Evolutionary conservation across 2,888 invertebrate species (phyloP), one percentile per base, ranked within the genome.

Genomic region (Heliconius charithonia): DNA sequence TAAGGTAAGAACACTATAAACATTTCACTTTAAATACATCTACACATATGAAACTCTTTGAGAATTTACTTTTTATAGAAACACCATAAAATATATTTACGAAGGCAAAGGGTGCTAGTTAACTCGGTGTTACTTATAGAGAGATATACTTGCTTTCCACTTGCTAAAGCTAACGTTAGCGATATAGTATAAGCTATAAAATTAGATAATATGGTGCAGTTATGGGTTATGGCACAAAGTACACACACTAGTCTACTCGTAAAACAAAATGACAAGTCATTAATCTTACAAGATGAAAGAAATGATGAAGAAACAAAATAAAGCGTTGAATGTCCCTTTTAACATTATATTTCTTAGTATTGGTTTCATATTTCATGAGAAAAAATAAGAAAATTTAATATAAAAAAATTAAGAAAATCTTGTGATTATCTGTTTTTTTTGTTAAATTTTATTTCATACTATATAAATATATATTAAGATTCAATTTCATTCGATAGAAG

Each of bases 31-130:
- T 29, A 73, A 77, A 66, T 10, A n/a, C 45, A 41, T 78, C 41
- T 41, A 32, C 45, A 77, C 77, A 41, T 66, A 37, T 19, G 59
- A 45, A 63, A 63, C 63, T 37, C 59, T 25, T 66, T 19, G 56
- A 67, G 56, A 67, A 73, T 78, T 73, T 67, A 59, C 62, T 73
- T 73, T 78, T 78, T 78, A 73, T 78, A 78, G 77, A 78, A 73
- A n/a, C 66, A 56, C 59, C 67, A 59, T 78, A 73, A 78, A 78
- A 66, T 78, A 66, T 73, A 51, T 77, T 78, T 78, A 73, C 67
- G 73, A 73, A 66, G 65, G 77, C 66, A 74, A 78, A 78, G 77
- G 77, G 67, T 78, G 77, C 77, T 77, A 67, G 77, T 78, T 78
- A 67, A 78, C 66, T 66, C 19, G 32, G 62, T 62, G 73, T 65